Conservation (phyloP, 2,797 vertebrate genomes). For the Acestrorhynchus altus region DNA sequence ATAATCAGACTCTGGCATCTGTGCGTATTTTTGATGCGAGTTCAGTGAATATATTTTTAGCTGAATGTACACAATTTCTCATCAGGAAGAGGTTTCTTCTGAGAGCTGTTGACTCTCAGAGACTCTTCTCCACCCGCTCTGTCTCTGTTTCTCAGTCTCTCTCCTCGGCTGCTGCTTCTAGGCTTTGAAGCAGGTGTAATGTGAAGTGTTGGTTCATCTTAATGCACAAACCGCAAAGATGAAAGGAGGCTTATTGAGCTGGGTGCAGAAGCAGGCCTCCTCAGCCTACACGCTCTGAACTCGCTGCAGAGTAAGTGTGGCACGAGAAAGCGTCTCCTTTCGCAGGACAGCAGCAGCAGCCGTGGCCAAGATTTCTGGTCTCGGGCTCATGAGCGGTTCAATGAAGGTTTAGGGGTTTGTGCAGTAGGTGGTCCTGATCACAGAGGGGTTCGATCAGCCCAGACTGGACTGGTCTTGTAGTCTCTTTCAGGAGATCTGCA, state of each 20-base stretch:
- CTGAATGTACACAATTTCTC: neutral
- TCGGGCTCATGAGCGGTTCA: neutral
- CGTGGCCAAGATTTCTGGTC: neutral
- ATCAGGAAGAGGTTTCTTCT: slow-evolving; percentile 12
- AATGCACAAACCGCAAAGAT: slow-evolving; percentile 72
- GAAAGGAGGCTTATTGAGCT: slow-evolving; percentile 64
- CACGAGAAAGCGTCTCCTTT: slow-evolving; percentile 35
- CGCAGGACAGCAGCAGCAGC: neutral
- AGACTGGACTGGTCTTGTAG: too few species aligned
- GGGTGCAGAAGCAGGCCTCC: slow-evolving; percentile 60
- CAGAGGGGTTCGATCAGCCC: neutral
- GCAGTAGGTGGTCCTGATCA: too few species aligned
- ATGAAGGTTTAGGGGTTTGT: too few species aligned
- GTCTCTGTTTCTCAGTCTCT: slow-evolving; percentile 53
- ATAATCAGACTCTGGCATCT: slow-evolving; percentile 4
- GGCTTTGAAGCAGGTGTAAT: slow-evolving; percentile 75
- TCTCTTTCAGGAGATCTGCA: neutral
- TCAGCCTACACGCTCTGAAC: slow-evolving; percentile 18
- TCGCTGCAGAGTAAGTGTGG: neutral
- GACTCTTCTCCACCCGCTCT: slow-evolving; percentile 23
- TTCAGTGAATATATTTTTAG: slow-evolving; percentile 8
- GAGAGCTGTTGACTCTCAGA: neutral
- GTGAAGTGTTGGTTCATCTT: slow-evolving; percentile 65
- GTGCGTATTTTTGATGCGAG: neutral
- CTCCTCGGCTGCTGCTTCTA: slow-evolving; percentile 63